These are phyloP conservation scores for Synanthedon myopaeformis DNA, from an alignment of 2,888 invertebrate species.

Conservation along the genomic window DNA sequence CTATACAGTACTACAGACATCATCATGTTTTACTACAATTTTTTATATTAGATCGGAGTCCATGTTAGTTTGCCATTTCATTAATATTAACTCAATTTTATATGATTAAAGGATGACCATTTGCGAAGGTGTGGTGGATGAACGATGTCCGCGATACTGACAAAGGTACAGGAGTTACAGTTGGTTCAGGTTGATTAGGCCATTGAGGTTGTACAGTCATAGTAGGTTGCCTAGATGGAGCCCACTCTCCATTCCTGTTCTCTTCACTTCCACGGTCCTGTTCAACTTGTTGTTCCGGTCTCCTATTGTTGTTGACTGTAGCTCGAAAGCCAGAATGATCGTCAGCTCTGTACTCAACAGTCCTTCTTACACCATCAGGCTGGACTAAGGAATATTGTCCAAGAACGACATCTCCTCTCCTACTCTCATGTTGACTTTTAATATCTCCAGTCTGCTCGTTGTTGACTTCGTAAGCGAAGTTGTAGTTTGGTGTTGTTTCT, in stretches of 20 bases:
- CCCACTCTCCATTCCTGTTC: neutral
- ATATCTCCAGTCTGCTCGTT: constrained; percentile 65
- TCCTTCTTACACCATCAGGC: constrained; percentile 66
- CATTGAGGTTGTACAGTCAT: constrained; percentile 7
- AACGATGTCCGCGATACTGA: constrained; percentile 42
- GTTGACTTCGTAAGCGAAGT: constrained; percentile 68
- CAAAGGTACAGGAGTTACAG: constrained; percentile 22
- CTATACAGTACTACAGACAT: too few species aligned
- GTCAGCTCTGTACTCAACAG: constrained; percentile 68
- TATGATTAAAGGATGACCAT: constrained; percentile 20
- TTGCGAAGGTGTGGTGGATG: constrained; percentile 30
- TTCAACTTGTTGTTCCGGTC: constrained; percentile 6
- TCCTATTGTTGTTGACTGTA: constrained; percentile 51
- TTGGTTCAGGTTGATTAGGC: constrained; percentile 18
- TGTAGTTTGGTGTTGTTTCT: constrained; percentile 49
- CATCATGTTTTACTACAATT: too few species aligned
- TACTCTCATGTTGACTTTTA: constrained; percentile 64
- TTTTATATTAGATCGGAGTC: constrained; percentile 15
- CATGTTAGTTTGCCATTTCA: constrained; percentile 12
- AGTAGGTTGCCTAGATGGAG: neutral
- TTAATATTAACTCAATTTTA: constrained; percentile 11
- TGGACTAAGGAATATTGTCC: constrained; percentile 68
- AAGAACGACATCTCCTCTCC: constrained; percentile 60
- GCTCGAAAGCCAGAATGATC: constrained; percentile 66
- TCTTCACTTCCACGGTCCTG: constrained; percentile 6